A percentile compares a stretch with the other conserved stretches of the same genome.
Conservation (phyloP, 2,888 invertebrate species). For the Lasioglossum figueresi region DNA sequence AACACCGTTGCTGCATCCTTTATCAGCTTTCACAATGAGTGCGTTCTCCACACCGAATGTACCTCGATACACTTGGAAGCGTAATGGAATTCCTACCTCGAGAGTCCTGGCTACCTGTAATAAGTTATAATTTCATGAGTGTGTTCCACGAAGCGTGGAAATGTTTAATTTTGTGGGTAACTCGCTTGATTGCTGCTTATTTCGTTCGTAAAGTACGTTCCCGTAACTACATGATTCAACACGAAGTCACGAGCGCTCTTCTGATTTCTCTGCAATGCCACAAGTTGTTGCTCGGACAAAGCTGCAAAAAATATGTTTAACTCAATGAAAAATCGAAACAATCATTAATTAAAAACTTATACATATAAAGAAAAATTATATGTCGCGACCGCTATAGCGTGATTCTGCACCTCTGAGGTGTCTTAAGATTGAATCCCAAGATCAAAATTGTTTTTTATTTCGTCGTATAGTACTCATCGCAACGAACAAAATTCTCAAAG, state of each 20-base stretch:
- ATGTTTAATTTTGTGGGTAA: slow-evolving; percentile 4
- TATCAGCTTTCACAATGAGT: slow-evolving; percentile 45
- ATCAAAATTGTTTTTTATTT: too few relatives aligned
- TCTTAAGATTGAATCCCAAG: too few relatives aligned
- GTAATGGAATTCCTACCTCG: slow-evolving; percentile 35
- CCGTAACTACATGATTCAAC: slow-evolving; percentile 38
- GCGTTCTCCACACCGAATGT: slow-evolving; percentile 50
- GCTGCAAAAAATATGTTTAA: slow-evolving; percentile 25
- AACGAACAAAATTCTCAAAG: too few relatives aligned
- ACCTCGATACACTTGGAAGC: slow-evolving; percentile 52
- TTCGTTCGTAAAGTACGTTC: slow-evolving; percentile 32
- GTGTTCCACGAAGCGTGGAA: not conserved
- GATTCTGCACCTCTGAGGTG: too few relatives aligned
- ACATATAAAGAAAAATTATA: too few relatives aligned
- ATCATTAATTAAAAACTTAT: not conserved
- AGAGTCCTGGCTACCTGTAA: slow-evolving; percentile 37
- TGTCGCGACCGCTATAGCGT: too few relatives aligned
- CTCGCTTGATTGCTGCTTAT: slow-evolving; percentile 43
- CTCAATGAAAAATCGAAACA: not conserved
- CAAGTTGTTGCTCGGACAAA: slow-evolving; percentile 15
- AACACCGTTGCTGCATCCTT: slow-evolving; percentile 39
- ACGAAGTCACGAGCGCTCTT: slow-evolving; percentile 42
- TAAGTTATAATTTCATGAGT: not conserved
- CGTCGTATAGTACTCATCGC: too few relatives aligned
- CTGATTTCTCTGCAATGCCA: slow-evolving; percentile 28